phyloP scores from a whole-genome alignment of 2,113 vertebrate species.

The Pelvicachromis taeniatus region DNA sequence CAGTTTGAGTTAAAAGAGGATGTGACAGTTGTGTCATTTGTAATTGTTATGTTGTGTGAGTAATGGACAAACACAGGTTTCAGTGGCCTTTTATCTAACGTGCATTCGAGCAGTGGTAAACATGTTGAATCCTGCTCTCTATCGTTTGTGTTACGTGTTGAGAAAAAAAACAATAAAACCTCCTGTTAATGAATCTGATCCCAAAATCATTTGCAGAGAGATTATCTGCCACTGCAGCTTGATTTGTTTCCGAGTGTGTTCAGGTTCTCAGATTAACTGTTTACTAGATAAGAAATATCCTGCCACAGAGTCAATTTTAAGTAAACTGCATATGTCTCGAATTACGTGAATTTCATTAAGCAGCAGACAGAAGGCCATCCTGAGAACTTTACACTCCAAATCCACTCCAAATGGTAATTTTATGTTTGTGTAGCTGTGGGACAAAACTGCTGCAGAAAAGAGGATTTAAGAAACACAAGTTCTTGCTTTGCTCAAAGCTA shows the following conservation, averaged over 20 bases:
- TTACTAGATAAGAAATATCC: conserved; percentile 14
- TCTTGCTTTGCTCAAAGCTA: not conserved
- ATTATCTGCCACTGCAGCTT: conserved; percentile 8
- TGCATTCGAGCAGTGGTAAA: not conserved
- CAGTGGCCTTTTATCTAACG: not conserved
- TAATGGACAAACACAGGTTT: not conserved
- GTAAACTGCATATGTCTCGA: not conserved
- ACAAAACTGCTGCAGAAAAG: not conserved
- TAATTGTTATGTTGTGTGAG: not conserved
- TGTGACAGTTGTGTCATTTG: not conserved
- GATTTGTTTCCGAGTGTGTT: conserved; percentile 1
- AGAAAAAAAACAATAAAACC: not conserved
- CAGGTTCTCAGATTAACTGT: not conserved
- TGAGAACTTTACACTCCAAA: not conserved
- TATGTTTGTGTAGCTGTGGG: not conserved
- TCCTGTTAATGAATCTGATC: conserved; percentile 10
- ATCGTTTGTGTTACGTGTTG: not conserved
- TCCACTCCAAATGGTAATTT: not conserved
- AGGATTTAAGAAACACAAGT: not conserved
- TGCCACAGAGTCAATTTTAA: conserved; percentile 24
- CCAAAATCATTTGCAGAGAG: not conserved
- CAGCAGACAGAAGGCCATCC: conserved; percentile 13
- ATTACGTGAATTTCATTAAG: conserved; percentile 8
- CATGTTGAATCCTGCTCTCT: not conserved
- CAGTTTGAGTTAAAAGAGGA: not conserved